Evolutionary conservation across 1,140 invertebrate species (phyloP).

Genomic region (Brachionus manjavacas): DNA sequence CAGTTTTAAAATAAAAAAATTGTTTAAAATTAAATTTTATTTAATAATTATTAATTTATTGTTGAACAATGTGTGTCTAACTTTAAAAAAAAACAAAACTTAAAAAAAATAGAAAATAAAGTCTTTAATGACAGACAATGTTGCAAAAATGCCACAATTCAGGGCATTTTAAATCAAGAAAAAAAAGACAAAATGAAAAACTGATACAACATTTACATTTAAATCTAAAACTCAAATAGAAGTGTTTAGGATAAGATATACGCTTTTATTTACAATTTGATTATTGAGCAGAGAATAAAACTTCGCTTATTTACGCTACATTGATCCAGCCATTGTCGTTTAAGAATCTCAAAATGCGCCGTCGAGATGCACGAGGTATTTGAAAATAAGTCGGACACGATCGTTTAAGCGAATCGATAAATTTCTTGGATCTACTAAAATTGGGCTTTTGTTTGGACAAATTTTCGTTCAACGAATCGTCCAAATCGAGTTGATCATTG

Average conservation of each 20-base stretch:
- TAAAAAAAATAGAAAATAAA: background rate
- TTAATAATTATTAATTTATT: background rate
- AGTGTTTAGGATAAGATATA: background rate
- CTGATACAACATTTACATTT: background rate
- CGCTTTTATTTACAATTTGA: background rate
- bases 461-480: conserved; percentile 48
- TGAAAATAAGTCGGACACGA: conserved; percentile 43
- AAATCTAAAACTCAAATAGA: background rate
- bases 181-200: background rate
- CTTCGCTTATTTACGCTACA: background rate
- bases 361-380: conserved; percentile 43
- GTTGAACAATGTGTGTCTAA: background rate
- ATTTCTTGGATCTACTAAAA: conserved; percentile 54
- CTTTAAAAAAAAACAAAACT: background rate
- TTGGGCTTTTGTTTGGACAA: conserved; percentile 52
- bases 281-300: background rate
- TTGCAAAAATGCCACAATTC: background rate
- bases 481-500: background rate
- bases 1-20: background rate
- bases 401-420: conserved; percentile 55
- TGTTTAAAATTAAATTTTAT: background rate
- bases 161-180: background rate
- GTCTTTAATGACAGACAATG: background rate
- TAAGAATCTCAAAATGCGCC: conserved; percentile 56
- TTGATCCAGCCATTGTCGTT: conserved; percentile 56